These are phyloP conservation scores for Brachionichthys hirsutus DNA, from an alignment of 2,113 vertebrate genomes.

Conservation along the genomic window DNA sequence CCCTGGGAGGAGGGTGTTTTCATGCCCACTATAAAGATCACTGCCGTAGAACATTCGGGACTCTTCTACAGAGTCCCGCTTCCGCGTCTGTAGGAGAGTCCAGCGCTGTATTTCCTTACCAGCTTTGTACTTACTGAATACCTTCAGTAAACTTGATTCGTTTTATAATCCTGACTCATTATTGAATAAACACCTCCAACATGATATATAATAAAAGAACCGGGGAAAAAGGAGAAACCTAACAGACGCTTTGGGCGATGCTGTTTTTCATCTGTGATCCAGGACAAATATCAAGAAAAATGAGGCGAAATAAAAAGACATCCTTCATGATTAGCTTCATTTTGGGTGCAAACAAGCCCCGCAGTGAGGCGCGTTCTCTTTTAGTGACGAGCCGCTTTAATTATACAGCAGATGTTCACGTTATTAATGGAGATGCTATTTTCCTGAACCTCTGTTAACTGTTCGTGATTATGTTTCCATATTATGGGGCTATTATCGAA, in stretches of 20 bases:
- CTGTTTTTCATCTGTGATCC: conserved; percentile 12
- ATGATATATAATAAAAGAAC: no score
- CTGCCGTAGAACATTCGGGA: no score
- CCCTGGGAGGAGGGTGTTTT: no score
- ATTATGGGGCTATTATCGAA: conserved; percentile 30
- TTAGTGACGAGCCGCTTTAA: conserved; percentile 41
- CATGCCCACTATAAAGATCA: no score
- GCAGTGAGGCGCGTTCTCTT: conserved; percentile 37
- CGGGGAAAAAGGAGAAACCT: no score
- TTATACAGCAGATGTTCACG: conserved; percentile 49
- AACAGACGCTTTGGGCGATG: conserved; percentile 9
- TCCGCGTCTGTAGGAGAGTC: no score
- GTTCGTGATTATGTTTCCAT: conserved; percentile 39
- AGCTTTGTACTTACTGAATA: no score
- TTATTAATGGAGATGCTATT: conserved; percentile 52
- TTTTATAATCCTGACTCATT: no score
- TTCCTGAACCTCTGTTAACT: conserved; percentile 39
- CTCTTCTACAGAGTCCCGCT: no score
- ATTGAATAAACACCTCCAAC: no score
- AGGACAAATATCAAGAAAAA: background rate
- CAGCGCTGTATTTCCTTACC: no score
- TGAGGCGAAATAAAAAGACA: background rate
- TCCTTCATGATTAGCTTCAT: conserved; percentile 12
- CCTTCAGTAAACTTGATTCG: no score
- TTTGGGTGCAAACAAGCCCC: conserved; percentile 12